Base-by-base conservation (phyloP, 2,888 invertebrate species). In the Andrena camellia region DNA sequence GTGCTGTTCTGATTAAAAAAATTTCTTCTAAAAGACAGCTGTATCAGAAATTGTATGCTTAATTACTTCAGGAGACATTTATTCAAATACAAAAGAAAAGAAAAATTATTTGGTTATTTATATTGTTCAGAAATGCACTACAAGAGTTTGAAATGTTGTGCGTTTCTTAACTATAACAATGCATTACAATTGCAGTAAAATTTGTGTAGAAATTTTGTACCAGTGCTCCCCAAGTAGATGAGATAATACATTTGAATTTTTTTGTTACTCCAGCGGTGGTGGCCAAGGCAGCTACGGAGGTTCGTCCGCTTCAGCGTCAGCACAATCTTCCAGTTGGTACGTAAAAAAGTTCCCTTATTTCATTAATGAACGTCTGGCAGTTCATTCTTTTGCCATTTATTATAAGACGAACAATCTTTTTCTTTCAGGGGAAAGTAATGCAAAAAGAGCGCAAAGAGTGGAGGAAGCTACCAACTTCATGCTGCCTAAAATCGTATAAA, bases 301-400 rank as follows among this genome's bases (percentile, higher is more conserved):
- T 20, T 81, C 91, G 1, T 89, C 87, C 0, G 89, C 92, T 7
- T 88, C 89, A 60, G 89, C 93, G 7, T 90, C 91, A 0, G 92
- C 93, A 0, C 87, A 89, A 59, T 86, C 84, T 59, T 35, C 35
- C 66, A 20, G 54, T 3, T 91, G 90, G 91, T 91, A 67, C 73
- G 80, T 59, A 64, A 35, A 54, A 33, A 70, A 66, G 29, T 2
- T 20, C 5, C 23, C 66, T 83, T 6, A 33, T 68, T 60, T 35
- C 17, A 62, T 75, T 48, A 60, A 59, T 67, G 29, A 48, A 62
- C 35, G 33, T 66, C 4, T 42, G 10, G 3, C 17, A 17, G 42
- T 4, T 42, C 1, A 42, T 42, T 17, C 17, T 20, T 52, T 52
- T 52, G 20, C 20, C 52, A 52, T 52, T 52, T 52, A 52, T 20